Evolutionary conservation across 2,797 vertebrate species (phyloP).

Genomic region (Dipus sagitta): DNA sequence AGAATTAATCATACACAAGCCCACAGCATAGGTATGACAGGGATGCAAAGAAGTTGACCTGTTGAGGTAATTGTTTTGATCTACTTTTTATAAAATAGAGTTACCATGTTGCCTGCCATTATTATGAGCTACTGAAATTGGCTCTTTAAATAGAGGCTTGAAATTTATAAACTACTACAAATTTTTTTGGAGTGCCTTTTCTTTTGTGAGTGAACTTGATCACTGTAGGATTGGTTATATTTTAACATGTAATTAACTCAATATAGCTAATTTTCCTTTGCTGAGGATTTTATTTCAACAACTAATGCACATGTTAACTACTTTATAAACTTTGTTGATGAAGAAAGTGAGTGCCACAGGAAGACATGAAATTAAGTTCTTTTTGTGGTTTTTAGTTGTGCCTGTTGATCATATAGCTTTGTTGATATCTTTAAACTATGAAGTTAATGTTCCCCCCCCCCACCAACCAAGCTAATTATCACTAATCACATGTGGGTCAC

Average conservation of each 20-base stretch:
- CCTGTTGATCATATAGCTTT: slow-evolving; percentile 55
- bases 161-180: slow-evolving; percentile 51
- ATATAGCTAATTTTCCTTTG: slow-evolving; percentile 20
- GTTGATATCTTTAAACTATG: slow-evolving; percentile 44
- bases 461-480: background rate
- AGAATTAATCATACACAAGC: background rate
- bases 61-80: slow-evolving; percentile 54
- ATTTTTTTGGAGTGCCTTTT: slow-evolving; percentile 52
- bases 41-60: slow-evolving; percentile 7
- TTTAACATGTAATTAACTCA: slow-evolving; percentile 50
- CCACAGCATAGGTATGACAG: background rate
- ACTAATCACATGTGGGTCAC: background rate
- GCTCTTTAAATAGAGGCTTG: slow-evolving; percentile 44
- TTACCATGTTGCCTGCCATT: slow-evolving; percentile 9
- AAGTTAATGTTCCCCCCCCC: slow-evolving; percentile 21
- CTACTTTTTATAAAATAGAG: slow-evolving; percentile 32
- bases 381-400: slow-evolving; percentile 30
- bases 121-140: slow-evolving; percentile 35
- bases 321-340: slow-evolving; percentile 50
- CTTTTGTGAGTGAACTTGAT: slow-evolving; percentile 60
- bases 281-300: slow-evolving; percentile 42
- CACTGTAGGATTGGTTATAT: background rate
- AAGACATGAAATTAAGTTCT: slow-evolving; percentile 49
- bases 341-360: slow-evolving; percentile 11
- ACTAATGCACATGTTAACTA: background rate